Evolutionary conservation across 2,888 invertebrate genomes (phyloP), one percentile per base, ranked within the genome.

Genomic region (Miltochrista miniata): DNA sequence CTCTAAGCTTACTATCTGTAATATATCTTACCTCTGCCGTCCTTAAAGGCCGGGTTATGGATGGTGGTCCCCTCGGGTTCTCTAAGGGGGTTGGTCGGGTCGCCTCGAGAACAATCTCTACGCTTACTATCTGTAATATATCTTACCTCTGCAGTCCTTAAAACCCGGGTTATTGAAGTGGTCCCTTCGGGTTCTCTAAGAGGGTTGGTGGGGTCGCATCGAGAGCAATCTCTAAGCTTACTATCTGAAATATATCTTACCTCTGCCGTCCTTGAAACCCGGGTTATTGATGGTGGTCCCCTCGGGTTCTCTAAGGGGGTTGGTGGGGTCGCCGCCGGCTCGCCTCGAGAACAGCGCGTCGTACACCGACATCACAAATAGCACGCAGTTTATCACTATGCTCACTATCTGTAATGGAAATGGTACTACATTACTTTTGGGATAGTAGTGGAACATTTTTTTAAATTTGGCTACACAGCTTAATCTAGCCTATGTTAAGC

Each of bases 31-130:
- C 93, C 93, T 83, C 86, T 89, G 18, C 93, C 93, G 61, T 97
- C 97, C 79, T 96, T 94, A 80, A 96, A 97, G 33, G 97, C 96
- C 5, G 97, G 97, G 90, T 97, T 97, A 71, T 96, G 96, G 79
- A 96, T 96, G 34, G 97, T 96, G 37, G 96, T 95, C 15, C 94
- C 94, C 53, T 93, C 93, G 1, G 92, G 84, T 54, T 93, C 93
- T 2, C 91, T 87, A 29, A 93, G 83, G 61, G 93, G 92, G 51
- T 92, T 87, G 36, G 97, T 97, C n/a, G 0, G 97, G 97, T 55
- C 95, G 93, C 63, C 96, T 92, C 12, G 96, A 93, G 81, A 95
- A 96, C 72, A 97, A 88, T 85, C 14, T 95, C 93, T 79, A 97
- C 96, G 64, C 95, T 93, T 61, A 95, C 93, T 83, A 97, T 94